phyloP scores from a whole-genome alignment of 2,113 vertebrate species.

The Pteronura brasiliensis region DNA sequence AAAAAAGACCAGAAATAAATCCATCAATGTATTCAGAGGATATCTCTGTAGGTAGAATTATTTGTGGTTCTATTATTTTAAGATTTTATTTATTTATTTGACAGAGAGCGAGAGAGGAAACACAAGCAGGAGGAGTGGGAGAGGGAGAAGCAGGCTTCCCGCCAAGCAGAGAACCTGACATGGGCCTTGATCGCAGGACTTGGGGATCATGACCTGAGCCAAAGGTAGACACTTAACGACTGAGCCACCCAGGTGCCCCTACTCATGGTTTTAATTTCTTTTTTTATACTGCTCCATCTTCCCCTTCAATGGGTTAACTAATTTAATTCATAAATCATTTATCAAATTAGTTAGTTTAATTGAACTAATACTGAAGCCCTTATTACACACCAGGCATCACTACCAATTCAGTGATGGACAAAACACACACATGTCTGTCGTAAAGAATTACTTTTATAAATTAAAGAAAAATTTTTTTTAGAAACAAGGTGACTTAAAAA shows the following conservation, averaged over 20 bases:
- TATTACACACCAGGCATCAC: background rate
- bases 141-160: too few species aligned
- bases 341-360: background rate
- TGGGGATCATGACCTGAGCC: too few species aligned
- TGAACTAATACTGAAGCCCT: constrained; percentile 12
- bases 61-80: too few species aligned
- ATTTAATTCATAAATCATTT: background rate
- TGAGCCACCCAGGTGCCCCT: too few species aligned
- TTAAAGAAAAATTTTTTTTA: background rate
- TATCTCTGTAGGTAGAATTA: background rate
- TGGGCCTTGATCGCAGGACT: too few species aligned
- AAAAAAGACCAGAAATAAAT: background rate
- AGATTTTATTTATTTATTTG: too few species aligned
- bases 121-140: too few species aligned
- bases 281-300: background rate
- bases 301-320: background rate
- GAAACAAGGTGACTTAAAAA: background rate
- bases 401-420: background rate
- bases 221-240: too few species aligned
- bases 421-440: background rate
- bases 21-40: background rate
- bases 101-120: too few species aligned
- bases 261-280: background rate
- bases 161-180: too few species aligned
- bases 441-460: background rate